A percentile compares a stretch with the other conserved stretches of the same genome.
phyloP scores from a whole-genome alignment of 2,113 vertebrate genomes.

The Bos taurus region ARS-UCD2.0 NC_037336.1:47792001-47792500 shows the following conservation, averaged over 20 bases:
- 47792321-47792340: not conserved
- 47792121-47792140: not conserved
- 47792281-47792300: not conserved
- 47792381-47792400: not conserved
- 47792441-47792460: not conserved
- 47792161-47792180: not conserved
- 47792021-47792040: not conserved
- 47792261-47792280: not conserved
- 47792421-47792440: constrained; percentile 1
- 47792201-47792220: not conserved
- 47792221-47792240: not conserved
- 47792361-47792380: not conserved
- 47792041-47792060: not conserved
- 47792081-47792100: constrained; percentile 37
- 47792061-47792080: not conserved
- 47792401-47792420: not conserved
- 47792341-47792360: constrained; percentile 5
- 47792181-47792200: not conserved
- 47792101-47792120: not conserved
- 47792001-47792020: not conserved
- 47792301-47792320: not conserved
- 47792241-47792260: not conserved
- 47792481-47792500: not conserved
- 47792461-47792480: not conserved
- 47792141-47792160: not conserved